Evolutionary conservation across 2,888 invertebrate species (phyloP).

Genomic region (Hydrotaea diabolus): DNA sequence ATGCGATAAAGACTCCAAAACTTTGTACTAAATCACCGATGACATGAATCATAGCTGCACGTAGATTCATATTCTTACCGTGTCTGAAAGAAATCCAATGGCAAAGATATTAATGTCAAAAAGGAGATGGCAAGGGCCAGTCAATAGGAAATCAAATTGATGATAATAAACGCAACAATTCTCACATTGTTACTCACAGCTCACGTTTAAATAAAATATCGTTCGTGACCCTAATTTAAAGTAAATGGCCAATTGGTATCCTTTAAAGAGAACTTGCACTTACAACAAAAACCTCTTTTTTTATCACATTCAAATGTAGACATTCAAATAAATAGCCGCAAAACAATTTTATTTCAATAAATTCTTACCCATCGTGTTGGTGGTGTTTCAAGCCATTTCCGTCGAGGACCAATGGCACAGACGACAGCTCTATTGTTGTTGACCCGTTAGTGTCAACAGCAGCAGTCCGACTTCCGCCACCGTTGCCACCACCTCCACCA

Average conservation of each 20-base stretch:
- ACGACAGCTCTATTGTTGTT: constrained; percentile 53
- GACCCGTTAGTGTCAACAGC: constrained; percentile 35
- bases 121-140: too few species aligned
- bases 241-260: background rate
- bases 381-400: constrained; percentile 66
- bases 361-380: constrained; percentile 68
- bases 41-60: constrained; percentile 94
- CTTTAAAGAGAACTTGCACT: background rate
- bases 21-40: constrained; percentile 94
- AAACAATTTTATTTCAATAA: constrained; percentile 61
- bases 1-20: constrained; percentile 91
- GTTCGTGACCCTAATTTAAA: constrained; percentile 12
- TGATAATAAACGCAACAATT: background rate
- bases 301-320: constrained; percentile 45
- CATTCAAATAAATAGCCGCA: constrained; percentile 59
- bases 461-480: constrained; percentile 17
- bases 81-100: constrained; percentile 62
- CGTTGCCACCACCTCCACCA: background rate
- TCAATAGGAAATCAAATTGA: background rate
- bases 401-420: constrained; percentile 50
- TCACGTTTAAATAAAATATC: background rate
- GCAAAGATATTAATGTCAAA: background rate
- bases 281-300: constrained; percentile 25
- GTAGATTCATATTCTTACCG: constrained; percentile 86
- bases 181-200: background rate